Conservation (phyloP, 2,113 vertebrate genomes). For the Meriones unguiculatus region DNA sequence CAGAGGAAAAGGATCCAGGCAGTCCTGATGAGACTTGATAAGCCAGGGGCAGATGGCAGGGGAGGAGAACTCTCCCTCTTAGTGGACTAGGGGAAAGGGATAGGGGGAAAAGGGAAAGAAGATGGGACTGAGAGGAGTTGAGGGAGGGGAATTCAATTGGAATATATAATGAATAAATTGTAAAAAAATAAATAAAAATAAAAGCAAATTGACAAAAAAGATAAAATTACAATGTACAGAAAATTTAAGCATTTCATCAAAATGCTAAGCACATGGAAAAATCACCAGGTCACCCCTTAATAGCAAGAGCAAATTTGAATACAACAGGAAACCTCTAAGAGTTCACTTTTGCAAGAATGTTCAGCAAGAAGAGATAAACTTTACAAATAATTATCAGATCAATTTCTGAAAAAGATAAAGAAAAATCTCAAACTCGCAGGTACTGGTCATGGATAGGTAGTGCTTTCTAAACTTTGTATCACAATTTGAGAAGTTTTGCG, state of each 20-base stretch:
- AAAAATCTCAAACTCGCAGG: neutral
- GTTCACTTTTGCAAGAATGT: neutral
- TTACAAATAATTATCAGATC: neutral
- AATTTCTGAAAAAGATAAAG: neutral
- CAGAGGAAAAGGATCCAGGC: too few species aligned
- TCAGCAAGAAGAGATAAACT: neutral
- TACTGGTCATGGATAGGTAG: neutral
- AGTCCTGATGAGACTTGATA: too few species aligned
- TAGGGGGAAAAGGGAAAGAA: too few species aligned
- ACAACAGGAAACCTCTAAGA: neutral
- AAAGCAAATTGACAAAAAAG: too few species aligned
- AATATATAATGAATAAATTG: too few species aligned
- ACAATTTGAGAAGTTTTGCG: neutral
- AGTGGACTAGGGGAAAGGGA: too few species aligned
- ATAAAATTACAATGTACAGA: neutral
- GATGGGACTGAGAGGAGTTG: too few species aligned
- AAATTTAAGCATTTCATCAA: neutral
- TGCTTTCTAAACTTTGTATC: neutral
- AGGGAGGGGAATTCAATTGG: too few species aligned
- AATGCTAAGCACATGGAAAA: neutral
- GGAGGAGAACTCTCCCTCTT: too few species aligned
- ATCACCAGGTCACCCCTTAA: neutral
- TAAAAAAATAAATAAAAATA: too few species aligned
- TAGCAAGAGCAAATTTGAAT: neutral
- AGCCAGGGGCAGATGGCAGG: too few species aligned